These are phyloP conservation scores for Drosophila takahashii DNA, from an alignment of 1,140 invertebrate genomes.

Conservation along the genomic window DNA sequence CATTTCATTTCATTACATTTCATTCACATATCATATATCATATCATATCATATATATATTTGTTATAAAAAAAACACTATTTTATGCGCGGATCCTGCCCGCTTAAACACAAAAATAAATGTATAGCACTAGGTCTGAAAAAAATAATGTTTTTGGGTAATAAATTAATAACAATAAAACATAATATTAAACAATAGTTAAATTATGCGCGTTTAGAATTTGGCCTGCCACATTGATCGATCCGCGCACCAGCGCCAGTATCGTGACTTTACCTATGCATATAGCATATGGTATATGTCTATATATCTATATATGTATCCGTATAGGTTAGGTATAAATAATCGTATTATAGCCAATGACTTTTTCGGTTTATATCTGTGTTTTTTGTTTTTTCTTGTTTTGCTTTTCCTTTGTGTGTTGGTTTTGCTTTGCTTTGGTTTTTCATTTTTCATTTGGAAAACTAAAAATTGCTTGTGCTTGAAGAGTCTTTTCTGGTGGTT, in stretches of 20 bases:
- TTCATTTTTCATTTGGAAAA: constrained; percentile 53
- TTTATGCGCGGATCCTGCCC: constrained; percentile 75
- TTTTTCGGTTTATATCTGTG: constrained; percentile 36
- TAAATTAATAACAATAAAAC: constrained; percentile 81
- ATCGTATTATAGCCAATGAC: constrained; percentile 67
- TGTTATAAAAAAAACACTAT: constrained; percentile 40
- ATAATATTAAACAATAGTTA: constrained; percentile 59
- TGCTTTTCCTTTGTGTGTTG: constrained; percentile 9
- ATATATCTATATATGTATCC: constrained; percentile 25
- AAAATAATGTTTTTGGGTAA: constrained; percentile 54
- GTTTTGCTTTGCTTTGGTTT: constrained; percentile 51
- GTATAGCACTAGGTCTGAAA: constrained; percentile 40
- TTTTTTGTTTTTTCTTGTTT: constrained; percentile 21
- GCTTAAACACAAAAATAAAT: constrained; percentile 68
- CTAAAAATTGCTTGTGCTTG: constrained; percentile 57
- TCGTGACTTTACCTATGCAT: constrained; percentile 53
- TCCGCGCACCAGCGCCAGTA: constrained; percentile 67
- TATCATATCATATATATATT: constrained; percentile 39
- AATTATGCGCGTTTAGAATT: constrained; percentile 74
- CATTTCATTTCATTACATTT: constrained; percentile 45
- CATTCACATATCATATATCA: constrained; percentile 38
- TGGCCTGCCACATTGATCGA: constrained; percentile 72
- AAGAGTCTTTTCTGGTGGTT: constrained; percentile 47
- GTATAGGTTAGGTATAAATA: constrained; percentile 45
- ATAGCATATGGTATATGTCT: constrained; percentile 32